Evolutionary conservation across 2,113 vertebrate genomes (phyloP), one percentile per base, ranked within the genome.

Genomic region (Aviceda subcristata): DNA sequence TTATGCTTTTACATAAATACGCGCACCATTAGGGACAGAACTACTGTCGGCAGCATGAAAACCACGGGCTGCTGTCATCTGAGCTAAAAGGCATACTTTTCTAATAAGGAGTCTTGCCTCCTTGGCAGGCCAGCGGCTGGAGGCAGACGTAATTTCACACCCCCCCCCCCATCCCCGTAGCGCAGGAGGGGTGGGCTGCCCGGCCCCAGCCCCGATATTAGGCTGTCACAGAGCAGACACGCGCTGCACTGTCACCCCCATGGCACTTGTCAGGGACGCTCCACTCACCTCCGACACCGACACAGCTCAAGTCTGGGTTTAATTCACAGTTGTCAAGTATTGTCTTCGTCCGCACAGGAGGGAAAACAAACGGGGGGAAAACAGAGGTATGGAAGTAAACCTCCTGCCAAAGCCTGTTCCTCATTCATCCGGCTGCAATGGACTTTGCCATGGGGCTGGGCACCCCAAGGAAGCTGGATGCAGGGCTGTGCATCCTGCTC

Each of bases 151-250:
- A 22, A 74, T 71, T 39, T 67, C 82, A 50, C 0, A 0, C 8
- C 41, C 51, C 41, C 51, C 11, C 20, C 8, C 15, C 6, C 17
- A 50, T 38, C 45, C 10, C 38, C 10, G 26, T 5, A 4, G 53
- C 2, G 2, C 76, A 34, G 46, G 26, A 36, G 41, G 55, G 22
- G 9, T n/a, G 32, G 48, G 88, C 82, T 86, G 74, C 48, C 66
- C 1, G 0, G 7, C 39, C 67, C 45, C 7, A 77, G 59, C 11
- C n/a, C 50, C 9, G 1, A 5, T 11, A 9, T 64, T 24, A 8
- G 53, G 59, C 45, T 77, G 79, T 17, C 79, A 62, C 39, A n/a
- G 67, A 88, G 15, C 39, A 76, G 82, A 60, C 29, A 29, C 0
- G 0, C 1, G 1, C 23, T 26, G 51, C 24, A 5, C 26, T 57